These are phyloP conservation scores for Mustelus asterias DNA, from an alignment of 2,113 vertebrate genomes.

Conservation along the genomic window DNA sequence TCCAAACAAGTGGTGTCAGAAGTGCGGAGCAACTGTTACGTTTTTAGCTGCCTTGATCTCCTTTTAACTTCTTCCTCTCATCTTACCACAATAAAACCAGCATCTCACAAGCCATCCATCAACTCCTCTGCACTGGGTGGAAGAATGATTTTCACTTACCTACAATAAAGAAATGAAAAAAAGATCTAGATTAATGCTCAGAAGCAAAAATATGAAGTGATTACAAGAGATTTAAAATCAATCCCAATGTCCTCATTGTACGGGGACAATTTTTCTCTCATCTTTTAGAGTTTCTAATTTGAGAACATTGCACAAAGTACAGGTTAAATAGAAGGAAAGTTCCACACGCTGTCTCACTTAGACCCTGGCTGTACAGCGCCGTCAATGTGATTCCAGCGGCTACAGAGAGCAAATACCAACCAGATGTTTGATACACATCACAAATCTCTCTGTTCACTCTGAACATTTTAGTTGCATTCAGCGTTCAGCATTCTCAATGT, in stretches of 20 bases:
- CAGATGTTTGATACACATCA: not conserved
- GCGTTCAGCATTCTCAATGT: not conserved
- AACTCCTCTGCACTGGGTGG: not conserved
- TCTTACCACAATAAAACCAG: not conserved
- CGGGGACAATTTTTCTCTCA: not conserved
- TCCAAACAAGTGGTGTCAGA: not conserved
- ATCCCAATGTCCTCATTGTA: not conserved
- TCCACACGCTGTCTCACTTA: not conserved
- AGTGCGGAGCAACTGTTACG: not conserved
- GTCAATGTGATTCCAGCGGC: not conserved
- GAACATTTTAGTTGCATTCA: not conserved
- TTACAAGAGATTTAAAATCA: not conserved
- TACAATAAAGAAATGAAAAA: not conserved
- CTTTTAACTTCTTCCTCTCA: not conserved
- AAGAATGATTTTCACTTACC: constrained; percentile 28
- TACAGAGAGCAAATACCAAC: not conserved
- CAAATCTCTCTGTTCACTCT: not conserved
- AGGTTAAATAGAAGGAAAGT: not conserved
- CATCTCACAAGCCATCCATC: constrained; percentile 1
- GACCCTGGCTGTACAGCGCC: not conserved
- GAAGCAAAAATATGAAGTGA: not conserved
- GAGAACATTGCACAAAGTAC: not conserved
- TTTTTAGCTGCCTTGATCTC: not conserved
- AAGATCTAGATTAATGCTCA: not conserved
- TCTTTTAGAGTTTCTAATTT: not conserved